phyloP scores from a whole-genome alignment of 1,140 invertebrate species.

The Drosophila triauraria region DNA sequence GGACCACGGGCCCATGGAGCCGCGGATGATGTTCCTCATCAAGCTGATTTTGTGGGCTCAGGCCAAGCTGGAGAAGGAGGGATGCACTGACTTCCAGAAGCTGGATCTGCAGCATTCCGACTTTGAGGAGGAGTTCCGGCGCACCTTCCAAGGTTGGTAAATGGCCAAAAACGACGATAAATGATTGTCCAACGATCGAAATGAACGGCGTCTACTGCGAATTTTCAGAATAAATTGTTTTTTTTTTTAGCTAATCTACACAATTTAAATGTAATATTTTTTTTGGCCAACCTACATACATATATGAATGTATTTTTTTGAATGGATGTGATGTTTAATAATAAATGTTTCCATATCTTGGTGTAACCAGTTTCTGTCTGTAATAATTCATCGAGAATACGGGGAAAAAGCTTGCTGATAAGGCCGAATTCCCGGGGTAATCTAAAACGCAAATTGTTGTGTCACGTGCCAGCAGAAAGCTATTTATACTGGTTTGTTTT shows the following conservation, averaged over 20 bases:
- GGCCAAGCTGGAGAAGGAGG: constrained; percentile 46
- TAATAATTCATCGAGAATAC: constrained; percentile 2
- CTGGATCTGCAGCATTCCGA: constrained; percentile 44
- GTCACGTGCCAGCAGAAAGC: constrained; percentile 58
- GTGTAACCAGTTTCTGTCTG: constrained; percentile 31
- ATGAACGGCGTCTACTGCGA: constrained; percentile 48
- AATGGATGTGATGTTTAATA: constrained; percentile 59
- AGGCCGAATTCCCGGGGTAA: constrained; percentile 28
- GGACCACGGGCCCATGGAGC: constrained; percentile 41
- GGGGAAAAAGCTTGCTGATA: constrained; percentile 16
- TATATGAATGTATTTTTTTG: constrained; percentile 48
- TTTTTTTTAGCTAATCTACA: constrained; percentile 48
- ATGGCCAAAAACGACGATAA: not conserved
- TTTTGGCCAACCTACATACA: constrained; percentile 24
- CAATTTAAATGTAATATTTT: constrained; percentile 49
- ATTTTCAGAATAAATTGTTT: constrained; percentile 27
- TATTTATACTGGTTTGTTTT: constrained; percentile 46
- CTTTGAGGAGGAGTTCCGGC: constrained; percentile 56
- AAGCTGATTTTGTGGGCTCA: constrained; percentile 70
- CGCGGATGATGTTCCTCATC: constrained; percentile 67
- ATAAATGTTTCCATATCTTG: constrained; percentile 68
- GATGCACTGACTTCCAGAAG: constrained; percentile 25
- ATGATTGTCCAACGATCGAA: constrained; percentile 12
- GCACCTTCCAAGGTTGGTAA: constrained; percentile 41
- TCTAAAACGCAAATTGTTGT: constrained; percentile 57